A percentile compares a stretch with the other conserved stretches of the same genome.
phyloP scores from a whole-genome alignment of 2,797 vertebrate genomes.

The Etheostoma nigrum region DNA sequence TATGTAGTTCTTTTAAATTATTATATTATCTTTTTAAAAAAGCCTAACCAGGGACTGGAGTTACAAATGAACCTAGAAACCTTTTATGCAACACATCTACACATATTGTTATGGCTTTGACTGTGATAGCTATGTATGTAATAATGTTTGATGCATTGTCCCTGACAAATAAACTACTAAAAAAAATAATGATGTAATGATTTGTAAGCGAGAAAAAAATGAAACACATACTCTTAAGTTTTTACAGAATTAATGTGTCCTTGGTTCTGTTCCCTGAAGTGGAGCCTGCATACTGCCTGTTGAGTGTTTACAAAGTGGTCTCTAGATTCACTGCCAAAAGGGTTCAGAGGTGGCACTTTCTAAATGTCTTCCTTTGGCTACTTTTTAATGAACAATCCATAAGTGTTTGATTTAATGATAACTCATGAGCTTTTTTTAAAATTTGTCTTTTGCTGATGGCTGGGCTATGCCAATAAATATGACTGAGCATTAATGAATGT shows the following conservation, averaged over 20 bases:
- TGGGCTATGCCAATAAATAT: constrained; percentile 57
- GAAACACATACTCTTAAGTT: neutral
- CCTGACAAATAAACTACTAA: no score
- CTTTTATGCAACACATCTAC: no score
- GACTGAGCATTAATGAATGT: constrained; percentile 55
- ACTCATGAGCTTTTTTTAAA: constrained; percentile 57
- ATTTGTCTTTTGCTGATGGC: constrained; percentile 48
- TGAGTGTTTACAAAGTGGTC: constrained; percentile 39
- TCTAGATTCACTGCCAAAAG: constrained; percentile 26
- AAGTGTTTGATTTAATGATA: constrained; percentile 65
- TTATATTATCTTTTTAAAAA: no score
- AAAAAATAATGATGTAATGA: no score
- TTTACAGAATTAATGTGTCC: neutral
- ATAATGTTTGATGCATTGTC: no score
- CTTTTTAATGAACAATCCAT: constrained; percentile 67
- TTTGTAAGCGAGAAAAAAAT: neutral
- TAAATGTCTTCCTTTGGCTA: constrained; percentile 46
- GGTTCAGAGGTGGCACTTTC: constrained; percentile 42
- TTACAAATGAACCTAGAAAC: no score
- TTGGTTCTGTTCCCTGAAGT: neutral
- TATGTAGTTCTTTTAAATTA: no score
- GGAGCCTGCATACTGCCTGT: neutral
- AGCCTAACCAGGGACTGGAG: no score
- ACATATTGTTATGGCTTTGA: no score
- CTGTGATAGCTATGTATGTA: no score